Percentiles rank a stretch among this genome's conserved stretches.
Conservation (phyloP, 2,797 vertebrate genomes). For the Anguilla obscura region DNA sequence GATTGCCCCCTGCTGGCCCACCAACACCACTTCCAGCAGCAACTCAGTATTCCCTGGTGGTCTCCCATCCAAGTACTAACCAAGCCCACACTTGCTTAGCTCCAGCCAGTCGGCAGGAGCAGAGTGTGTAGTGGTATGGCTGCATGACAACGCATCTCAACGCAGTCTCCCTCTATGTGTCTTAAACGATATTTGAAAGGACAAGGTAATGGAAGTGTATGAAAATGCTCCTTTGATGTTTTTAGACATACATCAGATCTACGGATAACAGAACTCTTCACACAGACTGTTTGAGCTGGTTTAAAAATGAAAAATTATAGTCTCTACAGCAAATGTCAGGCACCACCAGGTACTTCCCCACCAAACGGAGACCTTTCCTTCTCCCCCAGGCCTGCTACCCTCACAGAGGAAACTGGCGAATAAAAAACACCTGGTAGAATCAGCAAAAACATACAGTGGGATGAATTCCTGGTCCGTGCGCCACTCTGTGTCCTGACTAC, state of each 20-base stretch:
- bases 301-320: background rate
- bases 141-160: no score
- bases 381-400: background rate
- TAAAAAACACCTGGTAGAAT: background rate
- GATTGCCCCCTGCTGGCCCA: no score
- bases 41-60: no score
- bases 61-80: no score
- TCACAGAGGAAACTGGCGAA: background rate
- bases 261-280: background rate
- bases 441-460: background rate
- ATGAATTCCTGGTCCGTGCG: background rate
- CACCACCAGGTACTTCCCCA: background rate
- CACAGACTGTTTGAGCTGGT: constrained; percentile 3
- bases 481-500: background rate
- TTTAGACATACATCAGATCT: background rate
- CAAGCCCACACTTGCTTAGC: no score
- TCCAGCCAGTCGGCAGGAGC: no score
- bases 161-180: constrained; percentile 48
- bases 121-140: no score
- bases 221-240: background rate
- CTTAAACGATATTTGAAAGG: background rate
- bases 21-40: no score
- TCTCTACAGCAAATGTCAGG: background rate
- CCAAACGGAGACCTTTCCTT: background rate
- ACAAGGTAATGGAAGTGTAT: background rate